Conservation (phyloP, 2,113 vertebrate species). For the Pardalotus punctatus region DNA sequence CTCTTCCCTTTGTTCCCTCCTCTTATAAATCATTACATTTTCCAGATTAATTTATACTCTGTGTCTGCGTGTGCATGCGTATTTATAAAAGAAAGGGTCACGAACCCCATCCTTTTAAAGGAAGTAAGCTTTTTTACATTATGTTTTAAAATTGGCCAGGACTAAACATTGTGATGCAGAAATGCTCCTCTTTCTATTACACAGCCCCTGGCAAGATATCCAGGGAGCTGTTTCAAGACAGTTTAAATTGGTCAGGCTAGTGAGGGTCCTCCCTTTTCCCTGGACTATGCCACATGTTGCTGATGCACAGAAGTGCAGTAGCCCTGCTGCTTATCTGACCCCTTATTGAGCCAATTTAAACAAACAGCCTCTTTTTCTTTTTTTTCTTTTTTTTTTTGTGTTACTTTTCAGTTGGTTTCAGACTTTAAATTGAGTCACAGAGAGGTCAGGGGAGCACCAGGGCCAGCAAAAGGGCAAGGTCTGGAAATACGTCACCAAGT, state of each 20-base stretch:
- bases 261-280: background rate
- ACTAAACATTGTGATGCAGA: background rate
- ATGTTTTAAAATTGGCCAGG: background rate
- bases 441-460: background rate
- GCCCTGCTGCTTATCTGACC: background rate
- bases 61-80: background rate
- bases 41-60: background rate
- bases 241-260: background rate
- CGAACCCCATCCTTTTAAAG: background rate
- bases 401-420: conserved; percentile 12
- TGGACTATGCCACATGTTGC: background rate
- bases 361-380: background rate
- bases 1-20: background rate
- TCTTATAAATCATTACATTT: background rate
- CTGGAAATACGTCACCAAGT: background rate
- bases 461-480: background rate
- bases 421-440: background rate
- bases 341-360: background rate
- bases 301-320: background rate
- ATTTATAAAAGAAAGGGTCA: background rate
- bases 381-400: too few species aligned
- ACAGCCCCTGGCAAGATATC: background rate
- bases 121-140: background rate
- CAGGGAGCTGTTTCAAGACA: background rate
- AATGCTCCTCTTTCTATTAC: background rate